These are phyloP conservation scores for Myotis myotis DNA, from an alignment of 2,797 vertebrate species.

Conservation along the genomic window DNA sequence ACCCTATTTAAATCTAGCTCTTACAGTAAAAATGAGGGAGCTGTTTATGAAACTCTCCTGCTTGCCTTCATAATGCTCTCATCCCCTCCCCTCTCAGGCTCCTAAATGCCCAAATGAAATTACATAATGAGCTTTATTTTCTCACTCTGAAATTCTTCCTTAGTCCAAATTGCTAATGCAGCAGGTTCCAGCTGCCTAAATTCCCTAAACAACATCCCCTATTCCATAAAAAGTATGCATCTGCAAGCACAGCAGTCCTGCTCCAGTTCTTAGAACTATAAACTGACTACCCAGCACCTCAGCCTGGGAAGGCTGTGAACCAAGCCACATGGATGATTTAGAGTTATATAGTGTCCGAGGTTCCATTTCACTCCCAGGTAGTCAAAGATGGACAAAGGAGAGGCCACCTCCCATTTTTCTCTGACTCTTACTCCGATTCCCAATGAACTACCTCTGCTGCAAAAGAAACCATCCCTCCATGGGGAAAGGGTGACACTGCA, in stretches of 20 bases:
- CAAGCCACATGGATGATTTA: constrained; percentile 61
- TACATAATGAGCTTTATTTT: constrained; percentile 67
- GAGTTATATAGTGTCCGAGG: constrained; percentile 26
- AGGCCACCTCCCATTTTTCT: background rate
- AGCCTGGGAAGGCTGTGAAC: constrained; percentile 61
- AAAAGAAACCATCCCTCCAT: background rate
- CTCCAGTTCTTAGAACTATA: constrained; percentile 80
- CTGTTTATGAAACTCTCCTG: constrained; percentile 58
- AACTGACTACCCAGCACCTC: constrained; percentile 73
- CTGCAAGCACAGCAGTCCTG: constrained; percentile 75
- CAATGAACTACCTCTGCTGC: background rate
- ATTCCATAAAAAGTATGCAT: constrained; percentile 61
- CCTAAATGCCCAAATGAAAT: constrained; percentile 56
- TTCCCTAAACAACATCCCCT: constrained; percentile 75
- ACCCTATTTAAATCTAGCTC: constrained; percentile 54
- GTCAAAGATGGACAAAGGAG: background rate
- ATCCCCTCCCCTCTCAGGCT: constrained; percentile 51
- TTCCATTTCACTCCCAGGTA: constrained; percentile 7
- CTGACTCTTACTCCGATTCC: background rate
- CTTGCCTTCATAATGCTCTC: constrained; percentile 50
- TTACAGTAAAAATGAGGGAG: constrained; percentile 59
- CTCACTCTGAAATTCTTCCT: constrained; percentile 67
- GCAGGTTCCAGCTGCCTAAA: constrained; percentile 78
- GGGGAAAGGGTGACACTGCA: background rate
- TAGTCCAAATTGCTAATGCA: constrained; percentile 65